Base-by-base conservation (phyloP, 2,797 vertebrate genomes). In the Sebastiscus tertius region DNA sequence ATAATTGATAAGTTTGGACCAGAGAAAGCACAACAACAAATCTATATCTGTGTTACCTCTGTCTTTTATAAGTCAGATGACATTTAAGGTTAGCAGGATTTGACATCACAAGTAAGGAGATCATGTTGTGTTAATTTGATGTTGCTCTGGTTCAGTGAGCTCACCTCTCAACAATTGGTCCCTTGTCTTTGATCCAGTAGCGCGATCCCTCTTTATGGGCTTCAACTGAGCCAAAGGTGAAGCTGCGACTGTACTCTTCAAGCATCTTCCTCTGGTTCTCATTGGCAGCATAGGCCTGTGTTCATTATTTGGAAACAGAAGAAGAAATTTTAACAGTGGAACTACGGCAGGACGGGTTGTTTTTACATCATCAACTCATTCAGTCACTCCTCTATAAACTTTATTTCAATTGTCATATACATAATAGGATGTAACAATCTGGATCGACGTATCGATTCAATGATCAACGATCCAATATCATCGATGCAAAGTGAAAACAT, bases 131-230 rank as follows among this genome's bases (percentile, higher is more conserved):
- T 42, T 71, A 1, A n/a, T 56, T 9, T 3, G 20, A 49, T 3
- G 2, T 66, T 29, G 26, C 20, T 55, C 46, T 34, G 27, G 22
- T 7, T 73, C 56, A 27, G 33, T 49, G 22, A 31, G 1, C 55
- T 88, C 82, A 98, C 97, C 97, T 97, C 93, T 99, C 97, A 49
- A 99, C 97, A 22, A 98, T 98, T 33, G 97, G 97, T 27, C 97
- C 96, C 85, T 97, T 97, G 92, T 99, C 97, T 86, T 96, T 97
- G 72, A 99, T 98, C 97, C 97, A 98, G 88, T 94, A 96, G 68
- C 97, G 96, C 0, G 97, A 99, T 29, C 97, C 97, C 76, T 97
- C 96, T 93, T 99, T 99, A 79, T 99, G 97, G 31, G 97, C 96
- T 0, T 97, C 95, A 1, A 98, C 85, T 3, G 97, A 98, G 31